These are phyloP conservation scores for Phoxinus dragarum DNA, from an alignment of 2,797 vertebrate species.

Conservation along the genomic window DNA sequence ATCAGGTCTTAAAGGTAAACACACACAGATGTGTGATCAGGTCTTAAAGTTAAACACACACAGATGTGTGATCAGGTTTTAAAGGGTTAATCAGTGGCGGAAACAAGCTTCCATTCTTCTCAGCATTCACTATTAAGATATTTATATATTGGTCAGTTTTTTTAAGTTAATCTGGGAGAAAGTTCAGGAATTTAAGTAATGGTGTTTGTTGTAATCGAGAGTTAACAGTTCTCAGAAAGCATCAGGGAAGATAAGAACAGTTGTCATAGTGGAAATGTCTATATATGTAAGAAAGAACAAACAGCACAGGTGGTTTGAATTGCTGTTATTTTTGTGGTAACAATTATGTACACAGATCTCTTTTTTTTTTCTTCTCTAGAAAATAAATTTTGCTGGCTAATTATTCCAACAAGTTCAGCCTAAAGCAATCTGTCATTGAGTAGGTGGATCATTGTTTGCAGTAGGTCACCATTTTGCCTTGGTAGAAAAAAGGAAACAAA, in stretches of 20 bases:
- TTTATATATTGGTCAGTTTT: not conserved
- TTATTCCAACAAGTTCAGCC: conserved; percentile 17
- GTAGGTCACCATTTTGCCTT: not conserved
- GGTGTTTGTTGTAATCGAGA: no score
- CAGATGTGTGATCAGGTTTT: no score
- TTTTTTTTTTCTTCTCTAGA: not conserved
- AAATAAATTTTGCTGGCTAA: not conserved
- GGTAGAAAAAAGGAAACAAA: conserved; percentile 20
- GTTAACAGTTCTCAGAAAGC: no score
- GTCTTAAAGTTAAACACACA: no score
- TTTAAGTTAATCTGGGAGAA: not conserved
- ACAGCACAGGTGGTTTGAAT: not conserved
- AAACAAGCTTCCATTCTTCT: no score
- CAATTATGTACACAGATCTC: not conserved
- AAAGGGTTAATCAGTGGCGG: no score
- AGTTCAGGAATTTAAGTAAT: not conserved
- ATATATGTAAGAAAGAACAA: not conserved
- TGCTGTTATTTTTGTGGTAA: not conserved
- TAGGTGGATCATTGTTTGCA: conserved; percentile 8
- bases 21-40: no score
- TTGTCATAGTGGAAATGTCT: no score
- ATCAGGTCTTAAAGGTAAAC: no score
- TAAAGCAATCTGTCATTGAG: conserved; percentile 7
- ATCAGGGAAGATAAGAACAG: no score
- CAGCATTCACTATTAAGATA: not conserved